These are phyloP conservation scores for Synaphobranchus kaupii DNA, from an alignment of 2,797 vertebrate genomes.

Conservation along the genomic window DNA sequence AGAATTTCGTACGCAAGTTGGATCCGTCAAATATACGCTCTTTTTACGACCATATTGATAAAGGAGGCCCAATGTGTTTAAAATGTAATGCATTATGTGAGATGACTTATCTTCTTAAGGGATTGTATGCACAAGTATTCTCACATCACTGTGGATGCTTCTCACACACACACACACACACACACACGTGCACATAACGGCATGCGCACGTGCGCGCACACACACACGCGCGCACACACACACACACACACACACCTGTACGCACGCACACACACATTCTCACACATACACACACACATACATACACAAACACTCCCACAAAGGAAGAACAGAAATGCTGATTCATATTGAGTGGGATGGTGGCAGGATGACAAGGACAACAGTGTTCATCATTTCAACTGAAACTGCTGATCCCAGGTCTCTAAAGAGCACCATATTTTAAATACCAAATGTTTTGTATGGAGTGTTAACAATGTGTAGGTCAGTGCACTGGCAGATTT, in stretches of 20 bases:
- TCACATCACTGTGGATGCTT: not conserved
- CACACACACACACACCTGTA: not conserved
- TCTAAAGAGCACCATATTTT: not conserved
- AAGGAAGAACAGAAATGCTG: not conserved
- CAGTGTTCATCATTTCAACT: not conserved
- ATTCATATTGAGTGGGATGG: not conserved
- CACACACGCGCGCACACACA: not conserved
- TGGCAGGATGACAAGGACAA: not conserved
- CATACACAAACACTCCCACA: too few species aligned
- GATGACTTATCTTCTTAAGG: not conserved
- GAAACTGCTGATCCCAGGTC: not conserved
- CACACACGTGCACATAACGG: not conserved
- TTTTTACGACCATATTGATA: too few species aligned
- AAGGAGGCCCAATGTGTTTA: not conserved
- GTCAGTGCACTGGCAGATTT: not conserved
- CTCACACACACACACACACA: not conserved
- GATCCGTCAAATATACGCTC: too few species aligned
- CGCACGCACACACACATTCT: too few species aligned
- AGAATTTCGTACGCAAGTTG: too few species aligned
- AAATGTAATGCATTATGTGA: conserved; percentile 22
- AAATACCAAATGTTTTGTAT: not conserved
- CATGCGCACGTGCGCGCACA: not conserved
- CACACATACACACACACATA: too few species aligned
- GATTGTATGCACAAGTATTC: not conserved
- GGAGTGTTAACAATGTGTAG: not conserved